Conservation (phyloP, 2,888 invertebrate genomes). For the Synergus gifuensis region DNA sequence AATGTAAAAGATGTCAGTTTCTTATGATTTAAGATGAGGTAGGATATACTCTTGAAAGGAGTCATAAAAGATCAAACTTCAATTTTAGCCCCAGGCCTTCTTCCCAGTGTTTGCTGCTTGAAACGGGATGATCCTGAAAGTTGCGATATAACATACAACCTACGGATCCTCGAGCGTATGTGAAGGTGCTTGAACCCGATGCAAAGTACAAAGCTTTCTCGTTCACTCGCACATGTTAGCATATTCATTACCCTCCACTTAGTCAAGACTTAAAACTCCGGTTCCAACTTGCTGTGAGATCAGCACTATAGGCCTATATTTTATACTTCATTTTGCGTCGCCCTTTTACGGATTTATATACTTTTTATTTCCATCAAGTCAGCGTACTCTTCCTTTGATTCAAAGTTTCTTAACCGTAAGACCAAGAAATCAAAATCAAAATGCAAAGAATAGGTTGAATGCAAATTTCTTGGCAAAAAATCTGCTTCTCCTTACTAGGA, state of each 20-base stretch:
- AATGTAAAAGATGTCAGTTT: conserved; percentile 17
- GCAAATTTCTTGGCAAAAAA: too few relatives aligned
- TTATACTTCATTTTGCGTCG: not conserved
- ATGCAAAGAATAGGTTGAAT: too few relatives aligned
- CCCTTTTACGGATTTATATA: not conserved
- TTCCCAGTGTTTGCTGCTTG: conserved; percentile 25
- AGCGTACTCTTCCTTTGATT: not conserved
- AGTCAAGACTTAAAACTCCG: conserved; percentile 66
- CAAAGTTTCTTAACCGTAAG: too few relatives aligned
- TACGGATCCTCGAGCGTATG: conserved; percentile 38
- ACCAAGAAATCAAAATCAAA: too few relatives aligned
- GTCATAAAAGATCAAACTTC: conserved; percentile 37
- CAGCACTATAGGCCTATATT: conserved; percentile 44
- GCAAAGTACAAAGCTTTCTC: conserved; percentile 72
- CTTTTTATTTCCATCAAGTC: not conserved
- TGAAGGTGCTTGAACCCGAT: conserved; percentile 68
- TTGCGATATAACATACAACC: conserved; percentile 31
- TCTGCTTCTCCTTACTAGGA: too few relatives aligned
- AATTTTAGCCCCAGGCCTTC: conserved; percentile 32
- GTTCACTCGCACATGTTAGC: conserved; percentile 73
- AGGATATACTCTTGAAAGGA: conserved; percentile 29
- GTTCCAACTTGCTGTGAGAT: conserved; percentile 21
- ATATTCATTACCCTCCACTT: conserved; percentile 75
- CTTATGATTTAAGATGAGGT: conserved; percentile 37
- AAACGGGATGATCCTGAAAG: conserved; percentile 40